phyloP scores from a whole-genome alignment of 1,140 invertebrate genomes.

The Diachasma alloeum region DNA sequence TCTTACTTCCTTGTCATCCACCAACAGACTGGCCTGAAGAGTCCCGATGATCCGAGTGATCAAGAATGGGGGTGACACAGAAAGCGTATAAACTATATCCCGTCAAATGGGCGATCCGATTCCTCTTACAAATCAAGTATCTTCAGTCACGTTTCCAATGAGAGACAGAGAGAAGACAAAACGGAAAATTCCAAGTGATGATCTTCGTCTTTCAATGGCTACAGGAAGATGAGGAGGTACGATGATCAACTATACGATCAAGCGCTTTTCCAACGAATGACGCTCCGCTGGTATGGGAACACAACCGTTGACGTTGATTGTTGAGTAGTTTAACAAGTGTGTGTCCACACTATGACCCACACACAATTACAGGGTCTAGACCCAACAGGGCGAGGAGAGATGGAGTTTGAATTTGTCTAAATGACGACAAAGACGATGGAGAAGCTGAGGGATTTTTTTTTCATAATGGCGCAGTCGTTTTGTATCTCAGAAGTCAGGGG shows the following conservation, averaged over 20 bases:
- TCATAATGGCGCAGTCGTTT: constrained; percentile 15
- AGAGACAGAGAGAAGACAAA: not conserved
- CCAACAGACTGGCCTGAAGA: not conserved
- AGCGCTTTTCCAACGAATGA: not conserved
- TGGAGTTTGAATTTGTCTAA: constrained; percentile 20
- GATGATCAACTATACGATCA: not conserved
- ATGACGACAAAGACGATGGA: constrained; percentile 27
- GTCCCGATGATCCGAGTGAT: not conserved
- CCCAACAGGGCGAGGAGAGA: not conserved
- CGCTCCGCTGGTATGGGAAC: not conserved
- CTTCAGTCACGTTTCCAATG: too few relatives aligned
- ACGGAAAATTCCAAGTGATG: not conserved
- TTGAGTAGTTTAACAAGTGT: not conserved
- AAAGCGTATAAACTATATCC: too few relatives aligned
- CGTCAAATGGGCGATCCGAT: not conserved
- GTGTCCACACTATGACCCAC: not conserved
- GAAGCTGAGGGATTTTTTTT: not conserved
- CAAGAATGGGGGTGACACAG: not conserved
- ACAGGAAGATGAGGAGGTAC: not conserved
- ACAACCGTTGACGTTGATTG: constrained; percentile 5
- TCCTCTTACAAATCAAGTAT: not conserved
- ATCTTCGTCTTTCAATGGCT: not conserved
- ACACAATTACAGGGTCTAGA: not conserved
- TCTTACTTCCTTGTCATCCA: not conserved
- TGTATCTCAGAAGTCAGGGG: constrained; percentile 35